phyloP scores from a whole-genome alignment of 2,888 invertebrate genomes.

The Bimastos eiseni region DNA sequence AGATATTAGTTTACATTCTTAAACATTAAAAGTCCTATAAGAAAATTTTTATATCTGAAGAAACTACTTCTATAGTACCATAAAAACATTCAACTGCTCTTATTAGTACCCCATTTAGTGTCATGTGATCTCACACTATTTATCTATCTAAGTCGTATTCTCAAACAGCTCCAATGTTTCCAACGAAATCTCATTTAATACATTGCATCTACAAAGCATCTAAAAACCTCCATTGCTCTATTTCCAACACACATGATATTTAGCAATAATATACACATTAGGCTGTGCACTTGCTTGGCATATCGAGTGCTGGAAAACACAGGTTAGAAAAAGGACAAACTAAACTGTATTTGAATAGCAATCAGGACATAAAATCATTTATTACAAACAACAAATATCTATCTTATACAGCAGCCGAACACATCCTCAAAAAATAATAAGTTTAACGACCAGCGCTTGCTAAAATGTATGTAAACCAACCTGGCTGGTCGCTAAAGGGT shows the following conservation, averaged over 20 bases:
- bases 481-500: too few relatives aligned
- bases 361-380: neutral
- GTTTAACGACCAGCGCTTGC: too few relatives aligned
- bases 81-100: neutral
- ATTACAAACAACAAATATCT: neutral
- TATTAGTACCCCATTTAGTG: neutral
- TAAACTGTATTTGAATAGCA: too few relatives aligned
- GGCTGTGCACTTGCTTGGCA: neutral
- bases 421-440: neutral
- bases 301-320: neutral
- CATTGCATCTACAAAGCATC: neutral
- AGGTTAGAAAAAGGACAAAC: too few relatives aligned
- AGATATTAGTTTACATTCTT: too few relatives aligned
- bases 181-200: neutral
- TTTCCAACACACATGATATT: neutral
- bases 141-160: neutral
- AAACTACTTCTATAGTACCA: neutral
- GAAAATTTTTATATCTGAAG: neutral
- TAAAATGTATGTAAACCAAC: too few relatives aligned
- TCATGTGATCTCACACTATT: too few relatives aligned
- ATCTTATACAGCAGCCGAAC: neutral
- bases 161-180: neutral
- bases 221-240: neutral
- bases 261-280: neutral
- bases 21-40: neutral